Conservation (phyloP, 2,797 vertebrate genomes). For the Sebastes wilsoni region DNA sequence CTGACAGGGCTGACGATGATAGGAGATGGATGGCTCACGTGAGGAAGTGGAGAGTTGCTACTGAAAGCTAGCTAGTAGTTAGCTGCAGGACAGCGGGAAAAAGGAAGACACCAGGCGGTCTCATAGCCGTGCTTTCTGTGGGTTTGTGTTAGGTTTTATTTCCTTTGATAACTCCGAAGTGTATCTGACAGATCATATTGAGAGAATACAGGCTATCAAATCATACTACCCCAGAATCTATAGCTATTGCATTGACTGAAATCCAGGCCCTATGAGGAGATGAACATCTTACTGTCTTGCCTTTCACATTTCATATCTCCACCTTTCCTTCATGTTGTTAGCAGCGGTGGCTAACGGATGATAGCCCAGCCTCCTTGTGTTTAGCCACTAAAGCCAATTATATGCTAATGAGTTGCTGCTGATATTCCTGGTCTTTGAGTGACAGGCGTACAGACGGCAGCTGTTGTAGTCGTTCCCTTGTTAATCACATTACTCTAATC, state of each 20-base stretch:
- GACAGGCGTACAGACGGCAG: slow-evolving; percentile 2
- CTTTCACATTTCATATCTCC: neutral
- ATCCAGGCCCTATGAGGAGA: neutral
- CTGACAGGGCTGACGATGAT: neutral
- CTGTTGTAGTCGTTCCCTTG: slow-evolving; percentile 2
- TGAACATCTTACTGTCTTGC: neutral
- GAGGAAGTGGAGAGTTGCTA: neutral
- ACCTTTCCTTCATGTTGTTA: neutral
- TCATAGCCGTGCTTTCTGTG: neutral
- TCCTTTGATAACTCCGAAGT: neutral
- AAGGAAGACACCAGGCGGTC: neutral
- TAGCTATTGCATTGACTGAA: neutral
- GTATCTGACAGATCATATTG: neutral
- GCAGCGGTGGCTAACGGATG: neutral
- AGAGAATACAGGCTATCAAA: neutral
- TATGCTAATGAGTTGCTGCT: slow-evolving; percentile 1
- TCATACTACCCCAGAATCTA: neutral
- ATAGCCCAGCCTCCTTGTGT: neutral
- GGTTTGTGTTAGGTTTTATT: neutral
- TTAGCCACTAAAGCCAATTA: neutral
- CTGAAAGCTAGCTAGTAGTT: neutral
- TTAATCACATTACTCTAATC: slow-evolving; percentile 27
- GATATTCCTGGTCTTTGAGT: slow-evolving; percentile 16
- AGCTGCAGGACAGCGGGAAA: neutral
- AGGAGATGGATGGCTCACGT: neutral